Conservation (phyloP, 1,140 invertebrate species). For the Brachionus plicatilis region DNA sequence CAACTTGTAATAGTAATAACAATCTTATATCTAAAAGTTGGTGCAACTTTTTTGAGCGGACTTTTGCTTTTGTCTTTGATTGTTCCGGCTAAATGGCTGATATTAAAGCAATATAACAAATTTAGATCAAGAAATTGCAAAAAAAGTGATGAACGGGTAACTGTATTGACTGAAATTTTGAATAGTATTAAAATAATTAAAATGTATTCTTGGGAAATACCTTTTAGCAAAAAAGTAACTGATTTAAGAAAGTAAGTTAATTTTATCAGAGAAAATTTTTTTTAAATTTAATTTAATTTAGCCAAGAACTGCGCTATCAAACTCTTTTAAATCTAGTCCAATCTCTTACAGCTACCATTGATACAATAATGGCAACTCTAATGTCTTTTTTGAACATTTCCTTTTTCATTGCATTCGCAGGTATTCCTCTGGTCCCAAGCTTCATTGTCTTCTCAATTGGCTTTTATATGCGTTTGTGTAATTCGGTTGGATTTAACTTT, state of each 20-base stretch:
- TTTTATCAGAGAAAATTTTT: neutral
- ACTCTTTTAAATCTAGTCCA: constrained; percentile 15
- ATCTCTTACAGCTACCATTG: constrained; percentile 10
- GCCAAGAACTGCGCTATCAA: constrained; percentile 4
- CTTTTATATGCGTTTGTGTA: constrained; percentile 30
- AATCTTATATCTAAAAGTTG: neutral
- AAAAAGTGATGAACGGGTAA: constrained; percentile 67
- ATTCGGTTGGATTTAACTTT: constrained; percentile 34
- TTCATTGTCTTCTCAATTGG: constrained; percentile 36
- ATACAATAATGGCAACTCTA: constrained; percentile 32
- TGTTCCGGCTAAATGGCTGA: neutral
- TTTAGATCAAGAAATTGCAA: constrained; percentile 23
- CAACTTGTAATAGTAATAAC: constrained; percentile 11
- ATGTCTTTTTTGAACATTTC: constrained; percentile 30
- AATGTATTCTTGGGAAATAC: constrained; percentile 62
- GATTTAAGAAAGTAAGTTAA: constrained; percentile 33
- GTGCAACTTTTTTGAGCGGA: neutral
- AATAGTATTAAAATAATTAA: constrained; percentile 81
- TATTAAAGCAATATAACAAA: neutral
- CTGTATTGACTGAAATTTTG: constrained; percentile 84
- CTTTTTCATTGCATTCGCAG: constrained; percentile 4
- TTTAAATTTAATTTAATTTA: neutral
- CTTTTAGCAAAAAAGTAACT: neutral
- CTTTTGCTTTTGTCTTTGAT: neutral
- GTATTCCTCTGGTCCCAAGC: constrained; percentile 1